A percentile compares a stretch with the other conserved stretches of the same genome.
These are phyloP conservation scores for Corvus moneduloides DNA, from an alignment of 2,113 vertebrate genomes.

Conservation along the genomic window DNA sequence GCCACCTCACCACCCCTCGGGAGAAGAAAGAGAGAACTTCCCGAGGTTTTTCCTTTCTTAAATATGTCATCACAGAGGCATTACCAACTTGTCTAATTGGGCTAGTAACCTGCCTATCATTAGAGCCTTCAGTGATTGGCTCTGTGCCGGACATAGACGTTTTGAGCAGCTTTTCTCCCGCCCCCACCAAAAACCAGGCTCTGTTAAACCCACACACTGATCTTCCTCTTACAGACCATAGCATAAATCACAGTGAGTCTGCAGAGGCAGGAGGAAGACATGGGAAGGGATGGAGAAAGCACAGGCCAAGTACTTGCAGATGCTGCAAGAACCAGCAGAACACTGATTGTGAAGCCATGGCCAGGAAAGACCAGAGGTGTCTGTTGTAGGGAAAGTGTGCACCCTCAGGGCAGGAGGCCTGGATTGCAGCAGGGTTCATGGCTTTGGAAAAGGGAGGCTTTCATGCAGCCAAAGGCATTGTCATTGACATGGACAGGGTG, in stretches of 20 bases:
- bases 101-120: not conserved
- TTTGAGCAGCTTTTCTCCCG: not conserved
- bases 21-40: not conserved
- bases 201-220: not conserved
- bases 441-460: not conserved
- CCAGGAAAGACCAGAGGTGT: not conserved
- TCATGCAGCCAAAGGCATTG: not conserved
- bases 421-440: not conserved
- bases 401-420: not conserved
- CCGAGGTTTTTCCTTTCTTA: not conserved
- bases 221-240: not conserved
- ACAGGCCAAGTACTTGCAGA: accelerated
- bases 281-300: not conserved
- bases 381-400: not conserved
- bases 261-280: not conserved
- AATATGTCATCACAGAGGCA: not conserved
- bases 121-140: not conserved
- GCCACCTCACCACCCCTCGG: not conserved
- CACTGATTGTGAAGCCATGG: not conserved
- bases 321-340: not conserved
- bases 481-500: accelerated
- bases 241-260: not conserved
- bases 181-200: not conserved
- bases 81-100: not conserved
- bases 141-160: not conserved